phyloP scores from a whole-genome alignment of 2,888 invertebrate genomes.

The Clivina fossor region DNA sequence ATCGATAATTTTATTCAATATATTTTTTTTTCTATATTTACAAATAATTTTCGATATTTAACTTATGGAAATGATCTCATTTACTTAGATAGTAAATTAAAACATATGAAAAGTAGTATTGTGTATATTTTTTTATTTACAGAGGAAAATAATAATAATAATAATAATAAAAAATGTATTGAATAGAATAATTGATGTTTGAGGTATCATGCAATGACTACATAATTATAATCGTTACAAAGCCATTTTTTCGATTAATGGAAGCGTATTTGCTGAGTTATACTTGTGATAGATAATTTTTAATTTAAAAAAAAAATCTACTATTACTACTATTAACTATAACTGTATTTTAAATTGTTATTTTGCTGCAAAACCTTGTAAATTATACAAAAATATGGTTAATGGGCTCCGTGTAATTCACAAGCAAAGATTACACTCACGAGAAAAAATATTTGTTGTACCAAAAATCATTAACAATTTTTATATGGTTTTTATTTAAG shows the following conservation, averaged over 20 bases:
- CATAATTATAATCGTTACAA: slow-evolving; percentile 14
- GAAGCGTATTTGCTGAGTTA: slow-evolving; percentile 44
- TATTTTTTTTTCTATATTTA: not conserved
- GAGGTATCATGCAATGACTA: slow-evolving; percentile 18
- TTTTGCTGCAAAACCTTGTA: slow-evolving; percentile 37
- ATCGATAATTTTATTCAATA: not conserved
- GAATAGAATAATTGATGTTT: too few relatives aligned
- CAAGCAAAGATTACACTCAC: slow-evolving; percentile 7
- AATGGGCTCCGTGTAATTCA: slow-evolving; percentile 11
- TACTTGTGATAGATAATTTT: slow-evolving; percentile 51
- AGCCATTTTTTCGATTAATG: slow-evolving; percentile 15
- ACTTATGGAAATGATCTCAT: not conserved
- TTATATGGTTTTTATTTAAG: slow-evolving; percentile 26
- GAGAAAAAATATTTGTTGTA: slow-evolving; percentile 7
- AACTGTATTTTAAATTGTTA: slow-evolving; percentile 46
- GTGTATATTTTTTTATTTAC: too few relatives aligned
- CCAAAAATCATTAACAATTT: slow-evolving; percentile 17
- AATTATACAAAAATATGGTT: slow-evolving; percentile 19
- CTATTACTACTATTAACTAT: slow-evolving; percentile 43
- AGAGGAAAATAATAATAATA: too few relatives aligned
- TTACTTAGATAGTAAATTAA: not conserved
- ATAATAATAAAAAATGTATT: too few relatives aligned
- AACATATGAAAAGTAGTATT: too few relatives aligned
- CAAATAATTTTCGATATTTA: not conserved
- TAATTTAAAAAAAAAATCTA: slow-evolving; percentile 47